Percentiles rank a stretch among this genome's conserved stretches.
These are phyloP conservation scores for Tetranychus truncatus DNA, from an alignment of 2,888 invertebrate genomes.

Conservation along the genomic window DNA sequence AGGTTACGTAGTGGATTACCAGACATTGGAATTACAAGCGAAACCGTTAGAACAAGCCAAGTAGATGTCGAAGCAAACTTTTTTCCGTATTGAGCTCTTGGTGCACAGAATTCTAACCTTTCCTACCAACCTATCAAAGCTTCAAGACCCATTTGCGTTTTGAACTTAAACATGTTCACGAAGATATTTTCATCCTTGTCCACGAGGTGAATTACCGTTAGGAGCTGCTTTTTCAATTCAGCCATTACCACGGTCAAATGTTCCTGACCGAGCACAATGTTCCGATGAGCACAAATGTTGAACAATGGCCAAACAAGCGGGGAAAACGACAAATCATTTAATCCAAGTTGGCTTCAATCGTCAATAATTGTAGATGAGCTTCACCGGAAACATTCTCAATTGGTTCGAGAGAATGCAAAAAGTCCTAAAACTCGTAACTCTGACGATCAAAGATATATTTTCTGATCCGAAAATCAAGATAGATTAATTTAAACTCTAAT, in stretches of 20 bases:
- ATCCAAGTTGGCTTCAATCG: constrained; percentile 21
- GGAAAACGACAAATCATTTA: neutral
- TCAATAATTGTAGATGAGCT: constrained; percentile 21
- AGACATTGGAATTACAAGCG: neutral
- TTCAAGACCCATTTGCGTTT: constrained; percentile 10
- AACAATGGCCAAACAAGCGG: neutral
- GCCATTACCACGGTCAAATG: constrained; percentile 16
- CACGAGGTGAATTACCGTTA: constrained; percentile 21
- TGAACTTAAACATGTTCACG: constrained; percentile 15
- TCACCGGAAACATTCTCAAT: constrained; percentile 19
- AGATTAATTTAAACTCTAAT: constrained; percentile 8
- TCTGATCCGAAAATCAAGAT: constrained; percentile 13
- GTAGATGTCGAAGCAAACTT: neutral
- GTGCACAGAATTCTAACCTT: constrained; percentile 8
- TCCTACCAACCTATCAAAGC: neutral
- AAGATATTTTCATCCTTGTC: constrained; percentile 21
- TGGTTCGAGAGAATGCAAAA: neutral
- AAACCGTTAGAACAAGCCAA: neutral
- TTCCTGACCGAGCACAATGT: neutral
- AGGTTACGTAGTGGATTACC: neutral
- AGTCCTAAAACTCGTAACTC: constrained; percentile 2
- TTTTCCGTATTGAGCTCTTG: neutral
- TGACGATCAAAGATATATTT: constrained; percentile 9
- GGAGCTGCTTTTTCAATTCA: constrained; percentile 22
- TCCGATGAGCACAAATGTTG: constrained; percentile 9